Conservation (phyloP, 2,113 vertebrate genomes). For the Melanocharis versteri region DNA sequence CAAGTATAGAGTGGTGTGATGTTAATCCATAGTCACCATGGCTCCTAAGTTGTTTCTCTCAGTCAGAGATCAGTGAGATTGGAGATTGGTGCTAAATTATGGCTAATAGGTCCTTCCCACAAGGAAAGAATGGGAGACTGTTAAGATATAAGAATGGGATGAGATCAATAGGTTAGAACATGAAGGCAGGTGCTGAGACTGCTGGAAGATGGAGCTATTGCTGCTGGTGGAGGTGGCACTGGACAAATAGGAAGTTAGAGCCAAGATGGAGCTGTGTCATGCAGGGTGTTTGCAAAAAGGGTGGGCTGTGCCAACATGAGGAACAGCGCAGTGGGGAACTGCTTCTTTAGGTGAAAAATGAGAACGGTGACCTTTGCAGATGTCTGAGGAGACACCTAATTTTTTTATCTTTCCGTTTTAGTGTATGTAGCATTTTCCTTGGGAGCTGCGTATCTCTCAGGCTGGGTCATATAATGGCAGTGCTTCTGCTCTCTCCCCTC, state of each 20-base stretch:
- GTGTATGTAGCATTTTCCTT: background rate
- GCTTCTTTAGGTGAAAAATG: background rate
- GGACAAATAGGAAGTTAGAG: background rate
- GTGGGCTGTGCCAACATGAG: background rate
- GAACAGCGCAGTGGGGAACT: accelerated
- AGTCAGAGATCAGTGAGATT: accelerated
- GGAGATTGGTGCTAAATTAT: background rate
- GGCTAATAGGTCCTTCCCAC: background rate
- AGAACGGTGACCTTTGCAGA: background rate
- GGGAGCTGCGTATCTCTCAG: background rate
- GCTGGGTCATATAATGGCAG: background rate
- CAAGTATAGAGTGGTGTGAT: background rate
- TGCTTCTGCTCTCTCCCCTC: background rate
- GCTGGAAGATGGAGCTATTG: background rate
- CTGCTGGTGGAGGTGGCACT: background rate
- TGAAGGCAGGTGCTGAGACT: background rate
- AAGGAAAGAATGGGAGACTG: background rate
- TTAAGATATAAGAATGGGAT: background rate
- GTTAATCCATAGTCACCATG: background rate
- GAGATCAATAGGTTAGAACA: background rate
- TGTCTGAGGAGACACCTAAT: background rate
- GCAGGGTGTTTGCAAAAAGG: background rate
- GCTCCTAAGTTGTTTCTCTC: background rate
- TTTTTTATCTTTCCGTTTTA: background rate
- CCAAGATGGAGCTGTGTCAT: background rate